phyloP scores from a whole-genome alignment of 2,113 vertebrate species.

The Platanista minor region DNA sequence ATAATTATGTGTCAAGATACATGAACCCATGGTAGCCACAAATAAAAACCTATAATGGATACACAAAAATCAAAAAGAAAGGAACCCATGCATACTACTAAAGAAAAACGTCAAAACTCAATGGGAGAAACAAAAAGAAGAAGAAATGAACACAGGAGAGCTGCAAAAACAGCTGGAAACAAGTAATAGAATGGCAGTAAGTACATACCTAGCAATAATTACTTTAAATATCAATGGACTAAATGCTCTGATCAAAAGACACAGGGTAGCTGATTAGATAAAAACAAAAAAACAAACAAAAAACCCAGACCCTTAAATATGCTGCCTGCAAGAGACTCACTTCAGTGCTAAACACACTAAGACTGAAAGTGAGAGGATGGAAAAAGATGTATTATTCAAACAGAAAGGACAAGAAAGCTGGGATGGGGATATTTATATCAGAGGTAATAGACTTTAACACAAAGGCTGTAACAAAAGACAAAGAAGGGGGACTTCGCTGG shows the following conservation, averaged over 20 bases:
- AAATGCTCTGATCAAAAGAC: not conserved
- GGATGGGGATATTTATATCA: not conserved
- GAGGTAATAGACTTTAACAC: not conserved
- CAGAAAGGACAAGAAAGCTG: not conserved
- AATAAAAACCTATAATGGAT: not conserved
- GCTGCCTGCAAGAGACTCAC: not conserved
- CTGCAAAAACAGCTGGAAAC: not conserved
- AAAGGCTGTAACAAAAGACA: not conserved
- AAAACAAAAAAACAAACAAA: not conserved
- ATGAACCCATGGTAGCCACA: not conserved
- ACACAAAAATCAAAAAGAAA: not conserved
- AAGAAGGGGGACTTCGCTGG: not conserved
- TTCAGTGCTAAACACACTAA: not conserved
- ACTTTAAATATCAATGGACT: not conserved
- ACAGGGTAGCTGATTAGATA: not conserved
- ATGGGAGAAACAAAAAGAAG: not conserved
- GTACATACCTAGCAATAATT: not conserved
- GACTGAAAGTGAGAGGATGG: not conserved
- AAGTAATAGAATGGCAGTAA: not conserved
- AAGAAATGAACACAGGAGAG: not conserved
- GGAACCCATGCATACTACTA: not conserved
- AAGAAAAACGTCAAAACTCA: not conserved
- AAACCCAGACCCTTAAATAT: not conserved
- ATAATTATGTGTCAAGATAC: not conserved
- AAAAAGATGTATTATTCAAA: not conserved